Base-by-base conservation (phyloP, 1,140 invertebrate genomes). In the Eubasilissa regina region DNA sequence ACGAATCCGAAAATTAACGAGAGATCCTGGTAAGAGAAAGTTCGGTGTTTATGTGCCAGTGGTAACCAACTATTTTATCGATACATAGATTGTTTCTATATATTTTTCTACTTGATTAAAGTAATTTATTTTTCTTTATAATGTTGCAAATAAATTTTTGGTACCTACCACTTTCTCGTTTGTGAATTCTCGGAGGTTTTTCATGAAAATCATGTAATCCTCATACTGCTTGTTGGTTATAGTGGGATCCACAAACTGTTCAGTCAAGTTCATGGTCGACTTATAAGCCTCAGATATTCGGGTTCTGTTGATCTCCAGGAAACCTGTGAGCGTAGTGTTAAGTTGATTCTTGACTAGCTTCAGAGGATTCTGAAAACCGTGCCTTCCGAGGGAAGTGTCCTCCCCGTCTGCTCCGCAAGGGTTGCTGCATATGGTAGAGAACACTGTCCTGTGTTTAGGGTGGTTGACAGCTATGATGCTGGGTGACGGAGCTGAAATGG, bases 351-450 rank as follows among this genome's bases (percentile, higher is more conserved):
- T 73, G n/a, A 73, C 10, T 8, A 58, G 17, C 45, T 47, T 73
- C 21, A 55, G 11, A 15, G 17, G 8, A 21, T 68, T 11, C 10
- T 3, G 0, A 3, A 12, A 17, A 0, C 44, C 13, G 35, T 47
- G 3, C 3, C 21, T 15, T 9, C n/a, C 6, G 6, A 62, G 12
- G 43, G 13, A 13, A 0, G 9, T 11, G 43, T 25, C 13, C 11
- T 8, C 11, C 6, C 58, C 11, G 25, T 76, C 35, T 13, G 64
- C 73, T 6, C 79, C 73, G 62, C 73, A 80, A 11, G 73, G 79
- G 25, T 79, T 75, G 13, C 44, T 7, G 13, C n/a, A 75, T 43
- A 72, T 12, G 12, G 62, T 35, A 12, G 62, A 66, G 0, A 13
- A 9, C 19, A 45, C 35, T n/a, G 10, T 25, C 35, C 13, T 73